phyloP scores from a whole-genome alignment of 2,797 vertebrate species.

The Pipistrellus kuhlii region DNA sequence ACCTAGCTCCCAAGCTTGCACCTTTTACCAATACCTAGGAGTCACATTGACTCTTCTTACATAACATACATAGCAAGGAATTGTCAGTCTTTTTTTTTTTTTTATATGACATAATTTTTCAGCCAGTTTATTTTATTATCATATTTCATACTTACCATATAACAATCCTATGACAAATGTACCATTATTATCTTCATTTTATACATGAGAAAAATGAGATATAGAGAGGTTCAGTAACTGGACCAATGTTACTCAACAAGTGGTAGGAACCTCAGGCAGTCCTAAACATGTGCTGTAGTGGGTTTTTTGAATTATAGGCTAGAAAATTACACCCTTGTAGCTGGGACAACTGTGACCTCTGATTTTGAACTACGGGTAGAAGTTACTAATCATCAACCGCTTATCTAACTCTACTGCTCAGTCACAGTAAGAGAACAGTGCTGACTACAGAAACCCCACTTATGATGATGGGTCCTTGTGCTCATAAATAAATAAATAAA shows the following conservation, averaged over 20 bases:
- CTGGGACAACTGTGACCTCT: background rate
- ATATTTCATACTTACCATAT: background rate
- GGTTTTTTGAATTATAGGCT: background rate
- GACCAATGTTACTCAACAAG: background rate
- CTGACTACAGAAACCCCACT: too few relatives aligned
- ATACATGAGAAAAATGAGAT: background rate
- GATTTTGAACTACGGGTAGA: constrained; percentile 13
- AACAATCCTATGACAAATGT: background rate
- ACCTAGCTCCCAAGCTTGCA: background rate
- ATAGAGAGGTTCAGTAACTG: background rate
- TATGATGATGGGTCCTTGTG: background rate
- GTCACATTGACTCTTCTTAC: background rate
- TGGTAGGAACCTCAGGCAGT: background rate
- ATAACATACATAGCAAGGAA: background rate
- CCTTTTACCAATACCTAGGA: background rate
- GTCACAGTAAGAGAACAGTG: background rate
- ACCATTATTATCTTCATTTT: background rate
- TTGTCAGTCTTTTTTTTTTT: background rate
- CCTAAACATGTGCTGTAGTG: background rate
- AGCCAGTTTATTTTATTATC: background rate
- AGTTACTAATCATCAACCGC: background rate
- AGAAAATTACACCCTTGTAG: background rate
- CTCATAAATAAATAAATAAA: background rate
- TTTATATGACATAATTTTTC: background rate
- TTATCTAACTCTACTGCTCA: background rate